phyloP scores from a whole-genome alignment of 2,888 invertebrate species.

The Lasius fuliginosus region DNA sequence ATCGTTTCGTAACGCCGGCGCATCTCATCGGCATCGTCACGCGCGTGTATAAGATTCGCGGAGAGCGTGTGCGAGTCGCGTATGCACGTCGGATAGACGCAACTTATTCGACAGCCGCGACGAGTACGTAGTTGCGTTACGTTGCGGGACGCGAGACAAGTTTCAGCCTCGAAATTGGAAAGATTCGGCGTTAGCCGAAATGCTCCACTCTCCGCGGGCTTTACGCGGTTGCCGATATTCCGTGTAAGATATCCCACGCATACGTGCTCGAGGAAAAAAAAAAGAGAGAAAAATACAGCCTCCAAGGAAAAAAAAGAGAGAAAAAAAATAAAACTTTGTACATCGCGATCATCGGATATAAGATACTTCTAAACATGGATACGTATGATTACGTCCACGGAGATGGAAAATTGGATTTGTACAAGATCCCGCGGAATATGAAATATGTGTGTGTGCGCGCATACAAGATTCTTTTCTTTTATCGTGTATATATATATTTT shows the following conservation, averaged over 20 bases:
- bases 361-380: conserved; percentile 32
- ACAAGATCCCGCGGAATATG: neutral
- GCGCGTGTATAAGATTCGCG: neutral
- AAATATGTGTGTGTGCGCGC: neutral
- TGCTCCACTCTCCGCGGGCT: neutral
- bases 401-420: conserved; percentile 8
- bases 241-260: neutral
- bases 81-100: conserved; percentile 42
- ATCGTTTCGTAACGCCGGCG: conserved; percentile 40
- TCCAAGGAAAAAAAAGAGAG: too few species aligned
- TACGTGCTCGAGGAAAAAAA: neutral
- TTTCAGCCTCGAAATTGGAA: conserved; percentile 48
- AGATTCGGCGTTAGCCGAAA: conserved; percentile 31
- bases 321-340: neutral
- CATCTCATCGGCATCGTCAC: neutral
- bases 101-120: conserved; percentile 54
- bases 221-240: neutral
- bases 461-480: neutral
- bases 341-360: conserved; percentile 24
- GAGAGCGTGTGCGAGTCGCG: neutral
- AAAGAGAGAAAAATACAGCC: too few species aligned
- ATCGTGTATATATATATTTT: neutral
- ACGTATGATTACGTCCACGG: conserved; percentile 4
- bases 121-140: conserved; percentile 34
- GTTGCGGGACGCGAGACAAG: conserved; percentile 42